A percentile compares a stretch with the other conserved stretches of the same genome.
phyloP scores from a whole-genome alignment of 2,888 invertebrate genomes.

The Drosophila trichaetosa region DNA sequence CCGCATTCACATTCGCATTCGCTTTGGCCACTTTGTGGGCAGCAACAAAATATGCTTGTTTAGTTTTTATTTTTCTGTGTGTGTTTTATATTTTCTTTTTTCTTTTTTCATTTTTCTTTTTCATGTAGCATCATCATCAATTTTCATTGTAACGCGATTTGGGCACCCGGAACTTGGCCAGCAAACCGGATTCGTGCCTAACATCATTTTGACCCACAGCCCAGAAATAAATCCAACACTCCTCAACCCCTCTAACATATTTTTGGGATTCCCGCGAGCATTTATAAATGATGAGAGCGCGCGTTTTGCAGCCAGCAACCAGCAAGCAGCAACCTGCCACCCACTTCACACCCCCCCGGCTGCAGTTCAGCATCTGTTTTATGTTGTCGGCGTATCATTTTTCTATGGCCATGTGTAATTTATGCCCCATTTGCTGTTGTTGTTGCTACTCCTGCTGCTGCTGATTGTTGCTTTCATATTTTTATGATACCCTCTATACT shows the following conservation, averaged over 20 bases:
- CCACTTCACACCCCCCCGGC: not conserved
- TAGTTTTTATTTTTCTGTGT: slow-evolving; percentile 46
- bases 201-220: slow-evolving; percentile 61
- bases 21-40: slow-evolving; percentile 72
- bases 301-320: slow-evolving; percentile 40
- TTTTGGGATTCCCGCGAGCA: slow-evolving; percentile 54
- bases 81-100: not conserved
- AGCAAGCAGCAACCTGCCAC: too few species aligned
- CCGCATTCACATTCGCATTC: slow-evolving; percentile 42
- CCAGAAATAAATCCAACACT: not conserved
- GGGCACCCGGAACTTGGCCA: slow-evolving; percentile 54
- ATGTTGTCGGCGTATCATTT: slow-evolving; percentile 77
- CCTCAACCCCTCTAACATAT: slow-evolving; percentile 8
- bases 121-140: slow-evolving; percentile 69
- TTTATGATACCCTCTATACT: slow-evolving; percentile 27
- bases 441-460: slow-evolving; percentile 39
- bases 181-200: slow-evolving; percentile 69
- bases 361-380: slow-evolving; percentile 70
- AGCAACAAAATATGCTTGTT: slow-evolving; percentile 67
- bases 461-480: slow-evolving; percentile 65
- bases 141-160: slow-evolving; percentile 81
- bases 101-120: not conserved
- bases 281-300: slow-evolving; percentile 78
- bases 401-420: slow-evolving; percentile 81
- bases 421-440: slow-evolving; percentile 74